Evolutionary conservation across 2,113 vertebrate species (phyloP).

Genomic region (Boulengeromyrus knoepffleri): DNA sequence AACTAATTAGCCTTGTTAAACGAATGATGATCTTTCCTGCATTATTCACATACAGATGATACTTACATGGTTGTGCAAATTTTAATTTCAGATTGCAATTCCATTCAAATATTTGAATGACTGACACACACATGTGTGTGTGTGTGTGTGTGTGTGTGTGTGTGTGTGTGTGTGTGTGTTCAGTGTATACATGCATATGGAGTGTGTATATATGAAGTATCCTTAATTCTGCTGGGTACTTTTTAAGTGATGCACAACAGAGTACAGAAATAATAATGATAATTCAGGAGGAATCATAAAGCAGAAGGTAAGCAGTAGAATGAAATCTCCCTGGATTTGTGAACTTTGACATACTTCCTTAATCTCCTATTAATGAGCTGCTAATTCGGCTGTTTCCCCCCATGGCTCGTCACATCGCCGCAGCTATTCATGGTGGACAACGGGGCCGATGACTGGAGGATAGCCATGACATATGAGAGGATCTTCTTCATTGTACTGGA

Average conservation of each 20-base stretch:
- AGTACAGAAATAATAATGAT: background rate
- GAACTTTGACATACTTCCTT: background rate
- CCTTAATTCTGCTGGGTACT: background rate
- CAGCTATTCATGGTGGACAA: conserved; percentile 95
- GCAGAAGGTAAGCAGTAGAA: background rate
- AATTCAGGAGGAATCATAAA: background rate
- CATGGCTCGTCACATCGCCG: background rate
- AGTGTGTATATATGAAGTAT: background rate
- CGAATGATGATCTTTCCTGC: conserved; percentile 5
- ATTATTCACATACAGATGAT: conserved; percentile 13
- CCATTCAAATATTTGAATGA: background rate
- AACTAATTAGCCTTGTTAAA: conserved; percentile 13
- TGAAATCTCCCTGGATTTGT: background rate
- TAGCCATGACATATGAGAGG: conserved; percentile 86
- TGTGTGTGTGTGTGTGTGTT: background rate
- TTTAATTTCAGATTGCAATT: conserved; percentile 1
- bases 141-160: background rate
- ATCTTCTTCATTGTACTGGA: conserved; percentile 86
- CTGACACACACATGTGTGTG: no score
- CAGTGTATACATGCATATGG: background rate
- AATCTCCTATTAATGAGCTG: background rate
- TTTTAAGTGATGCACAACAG: background rate
- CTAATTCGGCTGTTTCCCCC: background rate
- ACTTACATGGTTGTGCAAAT: background rate
- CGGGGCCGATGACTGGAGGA: conserved; percentile 90